A percentile compares a stretch with the other conserved stretches of the same genome.
These are phyloP conservation scores for Andrena marginata DNA, from an alignment of 2,888 invertebrate species.

Conservation along the genomic window DNA sequence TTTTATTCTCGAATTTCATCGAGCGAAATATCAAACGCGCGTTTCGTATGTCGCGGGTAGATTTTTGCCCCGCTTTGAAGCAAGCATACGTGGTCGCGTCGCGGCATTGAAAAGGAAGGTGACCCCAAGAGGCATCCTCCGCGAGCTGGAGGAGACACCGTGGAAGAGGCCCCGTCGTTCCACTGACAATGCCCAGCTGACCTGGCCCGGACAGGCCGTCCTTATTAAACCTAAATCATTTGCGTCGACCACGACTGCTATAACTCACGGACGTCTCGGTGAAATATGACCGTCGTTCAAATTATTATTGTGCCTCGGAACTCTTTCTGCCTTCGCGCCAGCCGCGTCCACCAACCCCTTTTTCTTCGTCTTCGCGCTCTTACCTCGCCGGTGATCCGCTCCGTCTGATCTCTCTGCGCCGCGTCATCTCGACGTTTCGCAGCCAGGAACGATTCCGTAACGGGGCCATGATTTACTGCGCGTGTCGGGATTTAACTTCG, in stretches of 20 bases:
- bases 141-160: constrained; percentile 48
- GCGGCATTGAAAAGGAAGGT: not conserved
- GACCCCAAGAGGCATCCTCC: constrained; percentile 10
- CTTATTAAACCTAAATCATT: constrained; percentile 85
- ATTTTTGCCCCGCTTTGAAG: not conserved
- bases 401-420: constrained; percentile 45
- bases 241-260: constrained; percentile 80
- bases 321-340: constrained; percentile 53
- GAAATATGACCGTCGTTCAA: constrained; percentile 83
- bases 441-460: constrained; percentile 75
- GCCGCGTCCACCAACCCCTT: constrained; percentile 24
- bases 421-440: constrained; percentile 68
- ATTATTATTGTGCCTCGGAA: constrained; percentile 79
- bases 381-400: constrained; percentile 39
- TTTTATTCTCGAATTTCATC: constrained; percentile 35
- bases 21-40: not conserved
- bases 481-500: constrained; percentile 67
- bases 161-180: constrained; percentile 47
- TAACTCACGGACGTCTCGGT: constrained; percentile 81
- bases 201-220: constrained; percentile 79
- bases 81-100: not conserved
- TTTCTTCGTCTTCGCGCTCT: not conserved
- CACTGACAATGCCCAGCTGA: constrained; percentile 81
- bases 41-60: not conserved
- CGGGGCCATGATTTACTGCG: constrained; percentile 79